These are phyloP conservation scores for Pristionchus entomophagus DNA, from an alignment of 2,888 invertebrate species.

Conservation along the genomic window DNA sequence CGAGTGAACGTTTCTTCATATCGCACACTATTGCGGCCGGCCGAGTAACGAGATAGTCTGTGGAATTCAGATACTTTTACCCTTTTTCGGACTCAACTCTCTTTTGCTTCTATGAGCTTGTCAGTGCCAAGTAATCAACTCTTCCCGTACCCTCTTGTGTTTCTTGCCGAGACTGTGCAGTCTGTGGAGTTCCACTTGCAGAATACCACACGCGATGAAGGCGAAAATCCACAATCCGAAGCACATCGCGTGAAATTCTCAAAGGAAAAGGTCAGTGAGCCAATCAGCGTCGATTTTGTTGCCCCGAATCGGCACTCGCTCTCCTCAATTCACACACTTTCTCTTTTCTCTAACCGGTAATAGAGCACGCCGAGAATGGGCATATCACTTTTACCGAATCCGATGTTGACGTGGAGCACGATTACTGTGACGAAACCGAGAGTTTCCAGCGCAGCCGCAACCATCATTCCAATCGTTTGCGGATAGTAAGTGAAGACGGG, in stretches of 20 bases:
- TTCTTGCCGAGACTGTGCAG: conserved; percentile 34
- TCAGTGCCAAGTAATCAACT: too few relatives aligned
- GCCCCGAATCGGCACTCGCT: too few relatives aligned
- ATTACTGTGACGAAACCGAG: background rate
- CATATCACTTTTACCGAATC: too few relatives aligned
- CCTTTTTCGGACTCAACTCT: too few relatives aligned
- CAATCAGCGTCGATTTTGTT: background rate
- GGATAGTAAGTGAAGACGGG: conserved; percentile 46
- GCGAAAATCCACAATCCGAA: background rate
- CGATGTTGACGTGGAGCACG: conserved; percentile 22
- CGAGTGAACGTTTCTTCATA: background rate
- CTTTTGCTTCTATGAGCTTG: too few relatives aligned
- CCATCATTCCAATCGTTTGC: background rate
- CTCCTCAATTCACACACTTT: too few relatives aligned
- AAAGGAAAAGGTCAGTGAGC: background rate
- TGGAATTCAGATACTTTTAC: too few relatives aligned
- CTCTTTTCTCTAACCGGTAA: too few relatives aligned
- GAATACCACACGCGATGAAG: background rate
- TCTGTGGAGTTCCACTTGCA: conserved; percentile 30
- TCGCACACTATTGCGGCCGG: too few relatives aligned
- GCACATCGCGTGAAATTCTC: conserved; percentile 23
- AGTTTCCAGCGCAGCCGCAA: background rate
- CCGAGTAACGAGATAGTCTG: too few relatives aligned
- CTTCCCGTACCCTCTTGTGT: conserved; percentile 12
- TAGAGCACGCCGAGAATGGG: too few relatives aligned